phyloP scores from a whole-genome alignment of 1,140 invertebrate genomes.

The Pachyrhynchus sulphureomaculatus region DNA sequence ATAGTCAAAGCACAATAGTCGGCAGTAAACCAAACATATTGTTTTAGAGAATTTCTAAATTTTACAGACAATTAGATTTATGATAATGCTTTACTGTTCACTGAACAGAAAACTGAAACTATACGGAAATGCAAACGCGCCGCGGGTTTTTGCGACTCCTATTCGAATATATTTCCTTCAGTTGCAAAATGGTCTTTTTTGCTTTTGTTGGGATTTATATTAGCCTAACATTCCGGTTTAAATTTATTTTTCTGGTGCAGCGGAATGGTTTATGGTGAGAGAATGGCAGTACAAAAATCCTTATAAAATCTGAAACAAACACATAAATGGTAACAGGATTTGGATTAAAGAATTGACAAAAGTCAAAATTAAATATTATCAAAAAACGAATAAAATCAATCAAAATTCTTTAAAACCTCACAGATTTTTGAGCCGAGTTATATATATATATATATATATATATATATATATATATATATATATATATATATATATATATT shows the following conservation, averaged over 20 bases:
- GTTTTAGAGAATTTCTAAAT: constrained; percentile 23
- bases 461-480: too few relatives aligned
- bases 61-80: constrained; percentile 32
- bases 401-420: too few relatives aligned
- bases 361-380: too few relatives aligned
- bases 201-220: constrained; percentile 14
- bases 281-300: neutral
- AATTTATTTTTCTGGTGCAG: constrained; percentile 15
- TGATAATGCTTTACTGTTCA: constrained; percentile 28
- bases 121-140: constrained; percentile 33
- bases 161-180: constrained; percentile 28
- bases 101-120: constrained; percentile 30
- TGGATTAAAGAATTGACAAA: too few relatives aligned
- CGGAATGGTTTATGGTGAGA: constrained; percentile 5
- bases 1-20: constrained; percentile 6
- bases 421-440: too few relatives aligned
- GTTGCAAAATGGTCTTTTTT: constrained; percentile 23
- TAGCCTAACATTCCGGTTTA: constrained; percentile 16
- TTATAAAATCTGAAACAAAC: too few relatives aligned
- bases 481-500: too few relatives aligned
- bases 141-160: constrained; percentile 7
- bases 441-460: too few relatives aligned
- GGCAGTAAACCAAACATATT: constrained; percentile 14
- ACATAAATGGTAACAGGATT: too few relatives aligned
- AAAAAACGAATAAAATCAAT: too few relatives aligned